Percentiles rank a stretch among this genome's conserved stretches.
These are phyloP conservation scores for Eueremaeus valkanovi DNA, from an alignment of 2,888 invertebrate species.

Conservation along the genomic window DNA sequence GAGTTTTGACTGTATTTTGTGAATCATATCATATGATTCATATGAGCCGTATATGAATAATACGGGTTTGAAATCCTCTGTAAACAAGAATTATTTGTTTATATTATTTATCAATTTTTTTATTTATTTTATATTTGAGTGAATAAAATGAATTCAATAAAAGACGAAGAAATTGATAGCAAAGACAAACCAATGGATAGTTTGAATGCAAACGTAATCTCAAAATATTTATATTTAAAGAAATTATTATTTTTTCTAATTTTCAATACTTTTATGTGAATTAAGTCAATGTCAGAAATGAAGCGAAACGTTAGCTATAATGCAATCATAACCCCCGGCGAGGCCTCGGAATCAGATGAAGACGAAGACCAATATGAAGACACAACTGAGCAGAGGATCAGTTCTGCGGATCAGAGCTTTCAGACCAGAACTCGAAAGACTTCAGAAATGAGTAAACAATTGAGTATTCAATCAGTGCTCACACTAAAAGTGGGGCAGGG, in stretches of 20 bases:
- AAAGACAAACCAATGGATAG: not conserved
- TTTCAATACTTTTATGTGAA: not conserved
- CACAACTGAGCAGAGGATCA: not conserved
- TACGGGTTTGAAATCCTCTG: no score
- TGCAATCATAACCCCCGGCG: conserved; percentile 35
- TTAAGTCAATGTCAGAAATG: not conserved
- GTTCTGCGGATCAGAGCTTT: not conserved
- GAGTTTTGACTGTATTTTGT: no score
- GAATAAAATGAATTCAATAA: not conserved
- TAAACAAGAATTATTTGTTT: no score
- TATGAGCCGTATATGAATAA: no score
- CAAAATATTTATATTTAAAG: no score
- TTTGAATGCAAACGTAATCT: no score
- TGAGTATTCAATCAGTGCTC: no score
- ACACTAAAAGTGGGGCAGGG: not conserved
- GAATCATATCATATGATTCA: no score
- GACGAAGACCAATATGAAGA: conserved; percentile 29
- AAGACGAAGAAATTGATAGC: not conserved
- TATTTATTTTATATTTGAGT: no score
- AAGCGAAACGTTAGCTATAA: conserved; percentile 5
- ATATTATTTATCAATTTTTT: no score
- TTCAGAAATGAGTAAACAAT: conserved; percentile 13
- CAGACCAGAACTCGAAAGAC: not conserved
- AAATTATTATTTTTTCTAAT: not conserved
- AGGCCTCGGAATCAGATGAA: conserved; percentile 39